Conservation (phyloP, 1,140 invertebrate species). For the Lerema accius region DNA sequence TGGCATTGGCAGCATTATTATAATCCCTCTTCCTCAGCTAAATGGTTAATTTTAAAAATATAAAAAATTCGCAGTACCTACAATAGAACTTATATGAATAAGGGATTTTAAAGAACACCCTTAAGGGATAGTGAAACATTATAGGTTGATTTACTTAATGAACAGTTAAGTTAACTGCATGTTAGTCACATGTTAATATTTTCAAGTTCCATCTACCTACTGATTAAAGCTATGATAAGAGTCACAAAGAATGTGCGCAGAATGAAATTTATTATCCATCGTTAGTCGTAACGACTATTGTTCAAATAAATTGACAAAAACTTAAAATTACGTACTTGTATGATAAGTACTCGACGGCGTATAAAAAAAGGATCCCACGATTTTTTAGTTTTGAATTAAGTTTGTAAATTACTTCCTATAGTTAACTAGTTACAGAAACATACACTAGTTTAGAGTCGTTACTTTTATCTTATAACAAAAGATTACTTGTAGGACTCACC, state of each 20-base stretch:
- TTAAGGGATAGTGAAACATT: too few species aligned
- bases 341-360: constrained; percentile 13
- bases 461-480: too few species aligned
- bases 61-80: too few species aligned
- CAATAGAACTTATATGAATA: too few species aligned
- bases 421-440: constrained; percentile 13
- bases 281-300: constrained; percentile 24
- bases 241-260: constrained; percentile 3
- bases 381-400: constrained; percentile 17
- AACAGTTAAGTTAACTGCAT: too few species aligned
- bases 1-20: too few species aligned
- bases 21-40: too few species aligned
- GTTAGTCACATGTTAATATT: too few species aligned
- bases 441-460: constrained; percentile 1
- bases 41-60: too few species aligned
- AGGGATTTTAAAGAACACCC: too few species aligned
- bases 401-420: constrained; percentile 32
- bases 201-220: not conserved
- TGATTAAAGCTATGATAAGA: constrained; percentile 9
- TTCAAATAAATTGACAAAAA: constrained; percentile 32
- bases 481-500: constrained; percentile 28
- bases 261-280: constrained; percentile 24
- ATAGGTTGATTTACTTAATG: too few species aligned
- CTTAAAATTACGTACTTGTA: constrained; percentile 22
- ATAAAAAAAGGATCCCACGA: constrained; percentile 30